These are phyloP conservation scores for Ennomos erosarius DNA, from an alignment of 2,888 invertebrate genomes.

Conservation along the genomic window DNA sequence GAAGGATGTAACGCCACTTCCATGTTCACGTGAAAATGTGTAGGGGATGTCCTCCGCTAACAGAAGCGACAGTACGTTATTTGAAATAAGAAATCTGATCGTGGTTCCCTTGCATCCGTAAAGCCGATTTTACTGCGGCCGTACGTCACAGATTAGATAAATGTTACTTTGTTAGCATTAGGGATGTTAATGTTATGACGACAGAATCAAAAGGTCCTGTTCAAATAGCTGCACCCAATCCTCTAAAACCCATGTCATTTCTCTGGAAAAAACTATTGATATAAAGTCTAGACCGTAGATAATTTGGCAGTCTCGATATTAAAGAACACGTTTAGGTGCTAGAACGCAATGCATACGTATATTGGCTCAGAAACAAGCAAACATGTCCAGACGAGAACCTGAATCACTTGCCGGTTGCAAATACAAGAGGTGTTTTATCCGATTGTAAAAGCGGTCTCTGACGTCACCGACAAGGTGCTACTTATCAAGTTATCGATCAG, in stretches of 20 bases:
- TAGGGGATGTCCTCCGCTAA: no score
- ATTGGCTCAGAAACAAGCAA: slow-evolving; percentile 8
- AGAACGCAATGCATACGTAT: background rate
- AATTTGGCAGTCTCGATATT: slow-evolving; percentile 6
- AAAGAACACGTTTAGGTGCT: slow-evolving; percentile 21
- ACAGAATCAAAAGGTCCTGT: no score
- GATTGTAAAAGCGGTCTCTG: slow-evolving; percentile 29
- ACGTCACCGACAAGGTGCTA: slow-evolving; percentile 41
- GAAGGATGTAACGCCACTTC: slow-evolving; percentile 30
- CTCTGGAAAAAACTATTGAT: no score
- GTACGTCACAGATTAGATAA: no score
- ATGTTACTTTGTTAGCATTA: no score
- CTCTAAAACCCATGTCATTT: no score
- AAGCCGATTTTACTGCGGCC: no score
- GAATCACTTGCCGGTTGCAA: slow-evolving; percentile 16
- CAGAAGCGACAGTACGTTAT: no score
- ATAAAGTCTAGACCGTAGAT: background rate
- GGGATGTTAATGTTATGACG: no score
- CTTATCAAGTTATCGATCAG: slow-evolving; percentile 45
- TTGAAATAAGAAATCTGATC: no score
- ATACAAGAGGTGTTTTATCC: slow-evolving; percentile 12
- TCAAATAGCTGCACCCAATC: no score
- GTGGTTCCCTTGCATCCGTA: no score
- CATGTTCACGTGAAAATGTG: slow-evolving; percentile 4
- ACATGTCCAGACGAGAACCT: slow-evolving; percentile 10